These are phyloP conservation scores for Prochilodus magdalenae DNA, from an alignment of 2,113 vertebrate genomes.

Conservation along the genomic window DNA sequence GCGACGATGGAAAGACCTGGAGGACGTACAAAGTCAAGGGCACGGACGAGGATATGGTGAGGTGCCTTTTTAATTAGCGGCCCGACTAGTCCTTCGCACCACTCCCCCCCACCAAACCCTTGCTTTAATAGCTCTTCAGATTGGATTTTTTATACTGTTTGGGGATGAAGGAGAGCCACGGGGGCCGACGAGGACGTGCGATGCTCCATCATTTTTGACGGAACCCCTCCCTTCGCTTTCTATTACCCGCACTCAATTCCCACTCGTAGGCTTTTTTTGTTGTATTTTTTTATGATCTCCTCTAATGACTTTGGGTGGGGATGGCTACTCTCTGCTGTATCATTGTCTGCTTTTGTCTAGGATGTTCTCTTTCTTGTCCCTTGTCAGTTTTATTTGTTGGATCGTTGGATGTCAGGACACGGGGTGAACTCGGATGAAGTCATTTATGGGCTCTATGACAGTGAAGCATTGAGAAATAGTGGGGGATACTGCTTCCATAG, in stretches of 20 bases:
- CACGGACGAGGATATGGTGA: constrained; percentile 92
- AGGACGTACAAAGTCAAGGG: constrained; percentile 94
- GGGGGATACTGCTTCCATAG: background rate
- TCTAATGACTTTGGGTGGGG: constrained; percentile 44
- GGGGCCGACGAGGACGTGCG: constrained; percentile 48
- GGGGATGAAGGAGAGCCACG: constrained; percentile 71
- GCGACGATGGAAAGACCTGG: constrained; percentile 95
- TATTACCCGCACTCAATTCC: constrained; percentile 35
- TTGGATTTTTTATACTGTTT: constrained; percentile 77
- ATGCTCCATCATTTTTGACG: constrained; percentile 73
- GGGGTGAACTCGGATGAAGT: constrained; percentile 9
- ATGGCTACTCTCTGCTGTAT: constrained; percentile 7
- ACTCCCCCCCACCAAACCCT: constrained; percentile 61
- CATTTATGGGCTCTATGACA: constrained; percentile 10
- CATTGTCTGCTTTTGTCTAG: constrained; percentile 40
- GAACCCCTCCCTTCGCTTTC: constrained; percentile 61
- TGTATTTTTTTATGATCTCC: constrained; percentile 31
- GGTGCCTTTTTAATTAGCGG: constrained; percentile 78
- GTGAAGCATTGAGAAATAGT: background rate
- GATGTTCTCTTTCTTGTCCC: constrained; percentile 20
- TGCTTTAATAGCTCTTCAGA: constrained; percentile 72
- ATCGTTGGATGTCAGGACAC: background rate
- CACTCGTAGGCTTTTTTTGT: constrained; percentile 2
- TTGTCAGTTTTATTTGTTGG: constrained; percentile 19
- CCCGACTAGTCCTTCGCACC: constrained; percentile 15